Conservation (phyloP, 2,797 vertebrate genomes). For the Cyclopterus lumpus region DNA sequence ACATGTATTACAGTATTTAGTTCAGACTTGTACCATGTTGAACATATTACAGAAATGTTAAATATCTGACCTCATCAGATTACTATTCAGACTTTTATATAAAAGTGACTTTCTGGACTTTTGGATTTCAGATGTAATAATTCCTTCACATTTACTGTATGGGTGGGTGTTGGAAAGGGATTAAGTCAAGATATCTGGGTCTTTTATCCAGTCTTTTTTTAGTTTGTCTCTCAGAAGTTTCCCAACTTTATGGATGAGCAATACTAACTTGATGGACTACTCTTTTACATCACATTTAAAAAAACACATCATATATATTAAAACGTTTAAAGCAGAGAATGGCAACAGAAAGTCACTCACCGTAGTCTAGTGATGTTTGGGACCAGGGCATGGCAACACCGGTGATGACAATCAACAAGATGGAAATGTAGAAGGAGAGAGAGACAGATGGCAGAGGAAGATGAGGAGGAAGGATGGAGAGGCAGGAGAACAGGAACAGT, state of each 20-base stretch:
- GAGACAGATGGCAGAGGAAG: background rate
- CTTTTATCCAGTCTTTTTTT: background rate
- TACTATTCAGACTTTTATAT: too few species aligned
- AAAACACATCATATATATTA: background rate
- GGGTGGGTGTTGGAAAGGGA: background rate
- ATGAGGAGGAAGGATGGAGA: slow-evolving; percentile 22
- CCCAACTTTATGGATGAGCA: background rate
- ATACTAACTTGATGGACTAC: background rate
- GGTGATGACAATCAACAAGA: slow-evolving; percentile 66
- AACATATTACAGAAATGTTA: too few species aligned
- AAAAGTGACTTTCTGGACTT: too few species aligned
- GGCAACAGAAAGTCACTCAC: slow-evolving; percentile 77
- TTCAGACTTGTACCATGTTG: too few species aligned
- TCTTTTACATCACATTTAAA: background rate
- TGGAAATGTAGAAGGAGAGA: slow-evolving; percentile 17
- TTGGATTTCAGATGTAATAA: background rate
- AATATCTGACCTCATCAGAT: background rate
- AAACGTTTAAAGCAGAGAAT: slow-evolving; percentile 8
- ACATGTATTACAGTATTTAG: too few species aligned
- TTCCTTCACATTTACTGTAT: background rate
- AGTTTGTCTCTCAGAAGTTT: background rate
- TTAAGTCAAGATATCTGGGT: background rate
- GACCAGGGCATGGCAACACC: slow-evolving; percentile 69
- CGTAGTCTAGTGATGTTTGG: slow-evolving; percentile 77
- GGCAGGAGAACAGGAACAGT: slow-evolving; percentile 68